phyloP scores from a whole-genome alignment of 2,113 vertebrate genomes.

The Podarcis muralis region DNA sequence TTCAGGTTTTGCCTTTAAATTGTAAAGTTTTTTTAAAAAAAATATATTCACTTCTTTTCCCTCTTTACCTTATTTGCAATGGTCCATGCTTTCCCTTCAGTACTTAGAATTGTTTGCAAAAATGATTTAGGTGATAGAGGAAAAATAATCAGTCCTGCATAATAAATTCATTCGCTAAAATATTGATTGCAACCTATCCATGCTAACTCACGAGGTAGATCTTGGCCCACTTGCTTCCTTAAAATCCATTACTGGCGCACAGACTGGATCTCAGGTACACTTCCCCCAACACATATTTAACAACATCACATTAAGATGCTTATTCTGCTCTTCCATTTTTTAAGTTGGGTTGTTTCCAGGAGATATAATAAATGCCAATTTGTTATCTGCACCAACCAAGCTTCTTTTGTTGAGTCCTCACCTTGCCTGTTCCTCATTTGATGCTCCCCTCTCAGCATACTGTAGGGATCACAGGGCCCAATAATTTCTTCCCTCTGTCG shows the following conservation, averaged over 20 bases:
- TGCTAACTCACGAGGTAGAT: neutral
- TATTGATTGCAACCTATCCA: neutral
- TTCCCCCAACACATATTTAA: constrained; percentile 26
- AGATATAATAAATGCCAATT: neutral
- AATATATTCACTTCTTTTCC: constrained; percentile 51
- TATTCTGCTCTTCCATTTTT: neutral
- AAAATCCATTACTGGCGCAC: neutral
- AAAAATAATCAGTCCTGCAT: constrained; percentile 17
- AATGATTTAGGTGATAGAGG: neutral
- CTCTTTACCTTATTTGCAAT: constrained; percentile 49
- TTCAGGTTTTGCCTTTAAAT: constrained; percentile 28
- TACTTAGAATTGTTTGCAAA: constrained; percentile 22
- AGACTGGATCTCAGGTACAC: neutral
- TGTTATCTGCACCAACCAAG: neutral
- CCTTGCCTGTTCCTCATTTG: neutral
- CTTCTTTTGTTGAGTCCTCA: neutral
- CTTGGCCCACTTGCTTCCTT: neutral
- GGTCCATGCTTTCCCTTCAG: constrained; percentile 29
- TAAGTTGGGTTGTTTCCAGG: neutral
- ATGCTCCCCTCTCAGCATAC: neutral
- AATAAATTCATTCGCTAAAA: constrained; percentile 32
- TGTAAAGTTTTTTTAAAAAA: constrained; percentile 61
- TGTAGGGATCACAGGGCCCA: neutral
- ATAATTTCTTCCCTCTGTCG: neutral
- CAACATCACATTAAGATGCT: neutral